These are phyloP conservation scores for Aratinga solstitialis DNA, from an alignment of 2,797 vertebrate genomes.

Conservation along the genomic window DNA sequence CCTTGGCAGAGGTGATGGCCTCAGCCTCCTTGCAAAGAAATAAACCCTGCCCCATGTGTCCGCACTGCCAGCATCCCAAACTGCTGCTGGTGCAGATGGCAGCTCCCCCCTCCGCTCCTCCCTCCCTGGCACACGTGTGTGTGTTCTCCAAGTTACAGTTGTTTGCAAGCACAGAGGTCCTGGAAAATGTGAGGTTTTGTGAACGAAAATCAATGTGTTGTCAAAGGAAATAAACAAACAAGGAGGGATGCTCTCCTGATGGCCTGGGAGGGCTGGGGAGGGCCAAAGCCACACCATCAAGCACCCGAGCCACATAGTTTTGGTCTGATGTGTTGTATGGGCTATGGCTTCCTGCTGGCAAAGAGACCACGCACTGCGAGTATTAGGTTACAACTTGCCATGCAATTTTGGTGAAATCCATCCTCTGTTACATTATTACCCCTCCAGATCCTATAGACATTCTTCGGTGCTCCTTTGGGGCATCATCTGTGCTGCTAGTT, in stretches of 20 bases:
- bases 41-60: accelerated
- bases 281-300: background rate
- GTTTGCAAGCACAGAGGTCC: background rate
- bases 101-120: background rate
- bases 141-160: background rate
- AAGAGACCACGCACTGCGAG: accelerated
- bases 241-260: background rate
- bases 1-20: background rate
- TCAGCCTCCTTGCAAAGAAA: background rate
- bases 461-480: slow-evolving; percentile 23
- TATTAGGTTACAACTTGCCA: background rate
- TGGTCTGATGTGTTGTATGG: background rate
- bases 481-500: slow-evolving; percentile 58
- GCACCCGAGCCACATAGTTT: background rate
- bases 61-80: background rate
- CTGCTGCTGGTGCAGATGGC: background rate
- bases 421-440: background rate
- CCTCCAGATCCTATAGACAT: slow-evolving; percentile 4
- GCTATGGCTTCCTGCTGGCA: background rate
- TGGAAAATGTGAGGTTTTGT: background rate
- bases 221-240: background rate
- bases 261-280: background rate
- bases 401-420: background rate
- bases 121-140: accelerated
- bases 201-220: background rate